These are phyloP conservation scores for Parauchenoglanis ngamensis DNA, from an alignment of 2,797 vertebrate genomes.

Conservation along the genomic window DNA sequence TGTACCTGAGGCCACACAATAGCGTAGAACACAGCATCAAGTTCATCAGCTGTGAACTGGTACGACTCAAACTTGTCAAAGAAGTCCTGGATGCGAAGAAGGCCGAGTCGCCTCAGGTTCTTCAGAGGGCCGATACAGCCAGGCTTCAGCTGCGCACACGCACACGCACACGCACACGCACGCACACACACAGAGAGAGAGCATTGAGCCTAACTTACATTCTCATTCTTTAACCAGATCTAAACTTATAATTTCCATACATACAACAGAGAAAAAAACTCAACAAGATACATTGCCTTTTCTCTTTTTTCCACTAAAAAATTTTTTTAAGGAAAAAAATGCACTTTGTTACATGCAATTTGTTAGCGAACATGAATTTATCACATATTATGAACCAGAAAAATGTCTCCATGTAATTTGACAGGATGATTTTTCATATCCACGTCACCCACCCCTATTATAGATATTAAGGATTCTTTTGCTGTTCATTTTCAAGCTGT, in stretches of 20 bases:
- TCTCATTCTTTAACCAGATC: not conserved
- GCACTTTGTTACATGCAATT: not conserved
- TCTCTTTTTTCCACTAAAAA: too few species aligned
- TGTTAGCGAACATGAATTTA: too few species aligned
- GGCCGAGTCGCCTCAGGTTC: conserved; percentile 88
- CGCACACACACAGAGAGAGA: conserved; percentile 3
- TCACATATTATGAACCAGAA: not conserved
- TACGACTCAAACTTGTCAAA: conserved; percentile 87
- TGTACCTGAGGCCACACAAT: conserved; percentile 94
- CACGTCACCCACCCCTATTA: not conserved
- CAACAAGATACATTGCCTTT: not conserved
- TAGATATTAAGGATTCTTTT: not conserved
- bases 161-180: conserved; percentile 12
- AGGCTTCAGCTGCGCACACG: conserved; percentile 78
- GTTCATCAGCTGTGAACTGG: conserved; percentile 83
- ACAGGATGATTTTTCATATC: not conserved
- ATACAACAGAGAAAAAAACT: not conserved
- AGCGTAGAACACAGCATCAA: conserved; percentile 87
- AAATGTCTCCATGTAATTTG: not conserved
- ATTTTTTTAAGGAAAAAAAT: not conserved
- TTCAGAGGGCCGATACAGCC: conserved; percentile 90
- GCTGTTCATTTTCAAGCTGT: not conserved
- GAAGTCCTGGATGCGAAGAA: conserved; percentile 87
- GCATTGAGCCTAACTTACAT: not conserved
- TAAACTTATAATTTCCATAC: not conserved